These are phyloP conservation scores for Caenorhabditis sinica DNA, from an alignment of 2,888 invertebrate genomes.

Conservation along the genomic window DNA sequence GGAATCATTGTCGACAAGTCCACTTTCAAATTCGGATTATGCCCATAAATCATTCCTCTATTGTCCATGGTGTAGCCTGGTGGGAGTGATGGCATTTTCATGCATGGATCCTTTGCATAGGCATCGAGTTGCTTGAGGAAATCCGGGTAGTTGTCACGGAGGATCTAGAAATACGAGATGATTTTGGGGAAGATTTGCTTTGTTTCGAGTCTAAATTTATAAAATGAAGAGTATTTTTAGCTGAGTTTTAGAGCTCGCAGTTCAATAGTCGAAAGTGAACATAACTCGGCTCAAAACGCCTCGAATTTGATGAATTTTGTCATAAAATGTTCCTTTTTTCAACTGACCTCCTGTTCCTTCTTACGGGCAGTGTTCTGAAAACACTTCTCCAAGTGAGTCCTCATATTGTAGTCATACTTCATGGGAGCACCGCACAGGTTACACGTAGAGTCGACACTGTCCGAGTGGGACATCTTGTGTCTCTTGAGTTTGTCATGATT, in stretches of 20 bases:
- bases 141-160: neutral
- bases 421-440: neutral
- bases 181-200: too few relatives aligned
- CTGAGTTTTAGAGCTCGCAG: too few relatives aligned
- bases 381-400: constrained; percentile 12
- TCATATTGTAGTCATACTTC: constrained; percentile 28
- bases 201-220: too few relatives aligned
- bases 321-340: neutral
- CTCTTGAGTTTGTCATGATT: constrained; percentile 1
- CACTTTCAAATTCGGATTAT: neutral
- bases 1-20: neutral
- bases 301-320: neutral
- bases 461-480: neutral
- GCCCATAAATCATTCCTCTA: constrained; percentile 8
- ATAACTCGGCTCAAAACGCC: too few relatives aligned
- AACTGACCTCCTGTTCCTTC: neutral
- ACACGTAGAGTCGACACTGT: neutral
- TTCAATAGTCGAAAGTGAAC: too few relatives aligned
- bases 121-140: neutral
- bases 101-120: neutral
- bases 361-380: neutral
- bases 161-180: too few relatives aligned
- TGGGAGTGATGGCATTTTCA: neutral
- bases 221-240: too few relatives aligned
- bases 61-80: constrained; percentile 6